Percentiles rank a stretch among this genome's conserved stretches.
These are phyloP conservation scores for Epinephelus awoara DNA, from an alignment of 2,797 vertebrate genomes.

Conservation along the genomic window DNA sequence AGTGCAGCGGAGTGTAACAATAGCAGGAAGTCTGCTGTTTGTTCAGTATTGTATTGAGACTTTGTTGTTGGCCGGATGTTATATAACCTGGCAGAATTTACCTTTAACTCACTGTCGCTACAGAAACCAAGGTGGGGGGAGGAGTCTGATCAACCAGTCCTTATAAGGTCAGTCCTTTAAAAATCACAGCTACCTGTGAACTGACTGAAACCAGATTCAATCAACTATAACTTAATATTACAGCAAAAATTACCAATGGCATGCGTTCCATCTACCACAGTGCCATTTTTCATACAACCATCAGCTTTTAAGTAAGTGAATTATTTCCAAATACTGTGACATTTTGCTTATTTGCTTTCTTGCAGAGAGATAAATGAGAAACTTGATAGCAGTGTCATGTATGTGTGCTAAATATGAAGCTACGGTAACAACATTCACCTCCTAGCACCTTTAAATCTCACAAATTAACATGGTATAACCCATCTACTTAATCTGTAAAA, in stretches of 20 bases:
- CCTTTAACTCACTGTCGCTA: constrained; percentile 54
- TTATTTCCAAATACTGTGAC: too few relatives aligned
- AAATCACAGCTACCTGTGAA: neutral
- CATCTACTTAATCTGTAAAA: too few relatives aligned
- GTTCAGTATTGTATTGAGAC: constrained; percentile 61
- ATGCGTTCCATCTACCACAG: neutral
- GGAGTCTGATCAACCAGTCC: constrained; percentile 15
- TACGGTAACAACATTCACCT: too few relatives aligned
- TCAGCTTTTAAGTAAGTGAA: too few relatives aligned
- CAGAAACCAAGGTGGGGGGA: constrained; percentile 36
- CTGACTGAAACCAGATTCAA: neutral
- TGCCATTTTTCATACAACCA: neutral
- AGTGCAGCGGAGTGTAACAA: constrained; percentile 52
- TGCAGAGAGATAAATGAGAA: too few relatives aligned
- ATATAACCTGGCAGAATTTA: constrained; percentile 59
- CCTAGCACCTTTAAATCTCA: neutral
- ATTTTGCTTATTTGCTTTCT: too few relatives aligned
- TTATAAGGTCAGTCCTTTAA: constrained; percentile 28
- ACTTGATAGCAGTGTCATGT: too few relatives aligned
- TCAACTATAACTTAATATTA: neutral
- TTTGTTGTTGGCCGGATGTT: constrained; percentile 65
- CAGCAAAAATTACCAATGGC: too few relatives aligned
- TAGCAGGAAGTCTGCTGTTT: constrained; percentile 72
- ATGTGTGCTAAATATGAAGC: too few relatives aligned
- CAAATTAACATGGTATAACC: neutral